Percentiles rank a stretch among this genome's conserved stretches.
Conservation (phyloP, 2,888 invertebrate genomes). For the Eilema depressum region DNA sequence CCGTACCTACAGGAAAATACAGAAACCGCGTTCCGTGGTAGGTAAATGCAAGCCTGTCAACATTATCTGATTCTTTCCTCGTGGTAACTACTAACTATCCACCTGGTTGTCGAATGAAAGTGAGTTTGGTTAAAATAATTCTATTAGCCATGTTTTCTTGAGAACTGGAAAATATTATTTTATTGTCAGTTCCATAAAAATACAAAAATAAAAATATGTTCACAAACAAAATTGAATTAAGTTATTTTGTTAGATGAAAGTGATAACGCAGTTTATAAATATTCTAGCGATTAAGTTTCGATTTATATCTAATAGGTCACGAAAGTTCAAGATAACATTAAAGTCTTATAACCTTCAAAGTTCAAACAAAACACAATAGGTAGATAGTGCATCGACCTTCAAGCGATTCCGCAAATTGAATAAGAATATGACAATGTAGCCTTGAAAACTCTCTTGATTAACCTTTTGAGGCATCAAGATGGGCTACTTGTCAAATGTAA, state of each 20-base stretch:
- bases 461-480: not conserved
- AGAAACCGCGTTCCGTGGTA: too few relatives aligned
- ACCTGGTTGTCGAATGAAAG: not conserved
- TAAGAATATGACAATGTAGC: not conserved
- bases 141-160: too few relatives aligned
- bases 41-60: too few relatives aligned
- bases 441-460: not conserved
- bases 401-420: not conserved
- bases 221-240: too few relatives aligned
- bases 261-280: not conserved
- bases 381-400: conserved; percentile 1
- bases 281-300: not conserved
- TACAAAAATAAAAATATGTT: too few relatives aligned
- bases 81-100: not conserved
- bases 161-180: too few relatives aligned
- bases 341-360: not conserved
- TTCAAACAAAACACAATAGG: not conserved
- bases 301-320: not conserved
- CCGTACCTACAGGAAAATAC: too few relatives aligned
- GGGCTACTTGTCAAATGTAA: not conserved
- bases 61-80: not conserved
- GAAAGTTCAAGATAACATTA: not conserved
- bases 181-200: too few relatives aligned
- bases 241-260: not conserved
- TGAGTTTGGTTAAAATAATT: not conserved